A percentile compares a stretch with the other conserved stretches of the same genome.
Conservation (phyloP, 2,888 invertebrate genomes). For the Drosophila picticornis region DNA sequence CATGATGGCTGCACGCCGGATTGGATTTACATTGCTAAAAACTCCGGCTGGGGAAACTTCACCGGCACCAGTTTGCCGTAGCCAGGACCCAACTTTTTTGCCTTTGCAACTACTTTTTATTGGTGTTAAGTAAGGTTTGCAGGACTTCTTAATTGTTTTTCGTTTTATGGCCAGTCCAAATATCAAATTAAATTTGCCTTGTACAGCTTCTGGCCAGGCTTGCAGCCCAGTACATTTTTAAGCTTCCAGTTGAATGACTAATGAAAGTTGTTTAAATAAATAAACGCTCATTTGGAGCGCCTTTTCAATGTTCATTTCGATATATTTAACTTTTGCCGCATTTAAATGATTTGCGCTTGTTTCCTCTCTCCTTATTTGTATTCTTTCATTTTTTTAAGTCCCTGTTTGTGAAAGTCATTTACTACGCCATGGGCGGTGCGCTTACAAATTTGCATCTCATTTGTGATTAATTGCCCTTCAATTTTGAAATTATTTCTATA, state of each 20-base stretch:
- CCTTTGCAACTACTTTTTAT: slow-evolving; percentile 67
- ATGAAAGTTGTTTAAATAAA: slow-evolving; percentile 79
- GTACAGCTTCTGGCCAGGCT: slow-evolving; percentile 25
- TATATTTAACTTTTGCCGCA: slow-evolving; percentile 66
- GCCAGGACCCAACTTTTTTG: slow-evolving; percentile 37
- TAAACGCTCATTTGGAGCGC: slow-evolving; percentile 75
- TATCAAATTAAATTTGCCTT: slow-evolving; percentile 69
- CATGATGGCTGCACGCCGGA: slow-evolving; percentile 82
- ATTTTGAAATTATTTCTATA: slow-evolving; percentile 72
- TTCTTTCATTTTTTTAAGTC: slow-evolving; percentile 5
- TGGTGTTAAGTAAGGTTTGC: slow-evolving; percentile 61
- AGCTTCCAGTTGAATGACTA: slow-evolving; percentile 53
- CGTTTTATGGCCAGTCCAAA: slow-evolving; percentile 59
- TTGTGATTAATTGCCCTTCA: slow-evolving; percentile 83
- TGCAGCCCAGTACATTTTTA: slow-evolving; percentile 20
- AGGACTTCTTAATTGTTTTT: slow-evolving; percentile 72
- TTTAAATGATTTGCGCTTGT: slow-evolving; percentile 34
- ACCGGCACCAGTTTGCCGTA: slow-evolving; percentile 44
- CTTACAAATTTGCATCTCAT: slow-evolving; percentile 73
- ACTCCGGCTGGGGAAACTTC: slow-evolving; percentile 63
- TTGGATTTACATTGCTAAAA: slow-evolving; percentile 80
- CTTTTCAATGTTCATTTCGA: slow-evolving; percentile 62
- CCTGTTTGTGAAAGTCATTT: slow-evolving; percentile 39
- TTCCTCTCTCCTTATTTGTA: slow-evolving; percentile 9
- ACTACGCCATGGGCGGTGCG: slow-evolving; percentile 55